These are phyloP conservation scores for Syngnathus acus DNA, from an alignment of 2,797 vertebrate genomes.

Conservation along the genomic window DNA sequence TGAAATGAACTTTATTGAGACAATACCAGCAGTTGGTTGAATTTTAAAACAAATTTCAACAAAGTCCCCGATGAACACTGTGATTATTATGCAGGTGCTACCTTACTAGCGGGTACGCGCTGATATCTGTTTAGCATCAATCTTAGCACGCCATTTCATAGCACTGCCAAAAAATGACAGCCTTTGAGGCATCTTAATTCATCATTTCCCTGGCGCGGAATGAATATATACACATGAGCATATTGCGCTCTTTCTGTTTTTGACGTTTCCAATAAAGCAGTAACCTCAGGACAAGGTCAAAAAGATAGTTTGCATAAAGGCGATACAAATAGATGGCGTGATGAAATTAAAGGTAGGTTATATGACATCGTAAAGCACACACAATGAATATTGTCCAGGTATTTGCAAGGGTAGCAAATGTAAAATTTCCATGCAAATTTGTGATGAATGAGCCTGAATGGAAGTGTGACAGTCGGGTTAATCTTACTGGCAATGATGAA, in stretches of 20 bases:
- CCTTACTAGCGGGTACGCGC: constrained; percentile 17
- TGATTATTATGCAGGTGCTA: constrained; percentile 13
- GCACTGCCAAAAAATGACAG: constrained; percentile 22
- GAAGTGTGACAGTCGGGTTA: constrained; percentile 55
- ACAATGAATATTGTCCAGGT: constrained; percentile 1
- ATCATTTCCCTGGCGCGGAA: constrained; percentile 10
- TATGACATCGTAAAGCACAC: constrained; percentile 16
- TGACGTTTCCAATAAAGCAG: not conserved
- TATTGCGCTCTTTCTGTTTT: constrained; percentile 3
- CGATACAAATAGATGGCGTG: not conserved
- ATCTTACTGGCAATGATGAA: constrained; percentile 58
- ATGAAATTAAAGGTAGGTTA: not conserved
- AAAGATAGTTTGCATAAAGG: not conserved
- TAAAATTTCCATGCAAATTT: constrained; percentile 38
- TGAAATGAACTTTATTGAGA: not conserved
- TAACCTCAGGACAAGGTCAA: constrained; percentile 2
- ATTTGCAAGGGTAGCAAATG: not conserved
- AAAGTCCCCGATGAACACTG: constrained; percentile 4
- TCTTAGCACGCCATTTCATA: constrained; percentile 20
- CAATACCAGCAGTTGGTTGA: not conserved
- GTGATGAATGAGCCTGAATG: constrained; percentile 55
- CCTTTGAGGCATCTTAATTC: constrained; percentile 21
- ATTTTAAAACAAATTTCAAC: not conserved
- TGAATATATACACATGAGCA: constrained; percentile 4
- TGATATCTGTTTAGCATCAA: constrained; percentile 26